A percentile compares a stretch with the other conserved stretches of the same genome.
Evolutionary conservation across 1,140 invertebrate genomes (phyloP).

Genomic region (Psilanteris sp.): DNA sequence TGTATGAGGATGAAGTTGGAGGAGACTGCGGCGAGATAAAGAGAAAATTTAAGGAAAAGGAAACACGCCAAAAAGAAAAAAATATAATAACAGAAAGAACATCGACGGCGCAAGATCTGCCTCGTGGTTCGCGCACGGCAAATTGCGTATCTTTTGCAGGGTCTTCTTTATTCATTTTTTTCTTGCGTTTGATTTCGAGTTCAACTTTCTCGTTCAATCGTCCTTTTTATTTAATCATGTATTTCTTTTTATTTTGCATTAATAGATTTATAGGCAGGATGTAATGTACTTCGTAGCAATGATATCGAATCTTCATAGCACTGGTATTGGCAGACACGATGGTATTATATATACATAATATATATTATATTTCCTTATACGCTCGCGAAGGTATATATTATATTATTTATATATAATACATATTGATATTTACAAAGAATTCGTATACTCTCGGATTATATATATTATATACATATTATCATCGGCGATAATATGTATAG

Average conservation of each 20-base stretch:
- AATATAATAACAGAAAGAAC: constrained; percentile 31
- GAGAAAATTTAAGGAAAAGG: constrained; percentile 19
- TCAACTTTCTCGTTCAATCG: neutral
- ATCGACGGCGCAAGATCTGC: constrained; percentile 6
- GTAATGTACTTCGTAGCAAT: constrained; percentile 55
- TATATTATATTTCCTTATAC: constrained; percentile 39
- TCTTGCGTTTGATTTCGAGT: constrained; percentile 13
- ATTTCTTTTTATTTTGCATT: constrained; percentile 8
- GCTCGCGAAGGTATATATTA: constrained; percentile 53
- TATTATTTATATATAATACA: constrained; percentile 65
- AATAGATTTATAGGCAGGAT: constrained; percentile 60
- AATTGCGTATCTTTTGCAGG: constrained; percentile 19
- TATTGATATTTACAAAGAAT: constrained; percentile 43
- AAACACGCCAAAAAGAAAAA: constrained; percentile 12
- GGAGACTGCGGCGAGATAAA: too few relatives aligned
- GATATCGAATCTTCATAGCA: constrained; percentile 52
- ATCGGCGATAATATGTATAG: constrained; percentile 59
- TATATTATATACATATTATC: constrained; percentile 62
- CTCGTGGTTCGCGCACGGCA: constrained; percentile 36
- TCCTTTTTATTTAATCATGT: neutral
- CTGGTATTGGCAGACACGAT: constrained; percentile 60
- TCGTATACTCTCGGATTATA: constrained; percentile 15
- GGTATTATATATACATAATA: constrained; percentile 64
- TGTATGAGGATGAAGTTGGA: too few relatives aligned
- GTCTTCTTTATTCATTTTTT: constrained; percentile 27